These are phyloP conservation scores for Acleris cristana DNA, from an alignment of 2,888 invertebrate genomes.

Conservation along the genomic window DNA sequence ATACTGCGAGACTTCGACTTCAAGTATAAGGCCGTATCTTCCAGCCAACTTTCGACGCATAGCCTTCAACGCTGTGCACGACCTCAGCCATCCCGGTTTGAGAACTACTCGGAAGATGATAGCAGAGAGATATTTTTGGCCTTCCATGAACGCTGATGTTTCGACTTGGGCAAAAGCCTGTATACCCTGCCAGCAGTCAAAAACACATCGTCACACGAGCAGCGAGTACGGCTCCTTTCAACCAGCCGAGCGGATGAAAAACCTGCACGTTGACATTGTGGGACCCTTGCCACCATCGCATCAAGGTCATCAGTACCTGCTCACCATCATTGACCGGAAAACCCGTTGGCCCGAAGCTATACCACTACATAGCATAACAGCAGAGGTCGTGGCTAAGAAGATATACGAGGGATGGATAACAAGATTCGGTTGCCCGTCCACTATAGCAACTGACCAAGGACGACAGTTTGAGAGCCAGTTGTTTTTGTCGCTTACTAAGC, in stretches of 20 bases:
- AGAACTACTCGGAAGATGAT: no score
- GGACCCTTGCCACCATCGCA: slow-evolving; percentile 40
- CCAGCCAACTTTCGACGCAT: background rate
- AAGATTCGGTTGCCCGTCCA: slow-evolving; percentile 37
- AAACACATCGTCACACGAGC: slow-evolving; percentile 39
- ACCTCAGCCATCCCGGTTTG: no score
- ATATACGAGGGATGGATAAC: slow-evolving; percentile 39
- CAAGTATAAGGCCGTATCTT: background rate
- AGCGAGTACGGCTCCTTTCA: slow-evolving; percentile 35
- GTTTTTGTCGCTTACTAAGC: slow-evolving; percentile 5
- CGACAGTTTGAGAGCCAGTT: slow-evolving; percentile 33
- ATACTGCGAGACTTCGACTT: background rate
- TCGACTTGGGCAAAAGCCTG: no score
- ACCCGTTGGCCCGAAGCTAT: slow-evolving; percentile 39
- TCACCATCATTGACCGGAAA: slow-evolving; percentile 39
- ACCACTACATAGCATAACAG: slow-evolving; percentile 35
- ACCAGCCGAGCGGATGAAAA: slow-evolving; percentile 25
- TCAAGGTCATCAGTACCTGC: slow-evolving; percentile 33
- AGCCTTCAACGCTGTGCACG: no score
- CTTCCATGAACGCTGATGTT: no score
- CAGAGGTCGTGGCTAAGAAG: slow-evolving; percentile 45
- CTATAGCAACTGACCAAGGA: slow-evolving; percentile 37
- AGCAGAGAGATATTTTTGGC: no score
- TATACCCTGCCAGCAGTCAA: slow-evolving; percentile 37
- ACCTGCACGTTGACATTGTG: slow-evolving; percentile 38